Evolutionary conservation across 2,113 vertebrate species (phyloP).

Genomic region (Elachura formosa): DNA sequence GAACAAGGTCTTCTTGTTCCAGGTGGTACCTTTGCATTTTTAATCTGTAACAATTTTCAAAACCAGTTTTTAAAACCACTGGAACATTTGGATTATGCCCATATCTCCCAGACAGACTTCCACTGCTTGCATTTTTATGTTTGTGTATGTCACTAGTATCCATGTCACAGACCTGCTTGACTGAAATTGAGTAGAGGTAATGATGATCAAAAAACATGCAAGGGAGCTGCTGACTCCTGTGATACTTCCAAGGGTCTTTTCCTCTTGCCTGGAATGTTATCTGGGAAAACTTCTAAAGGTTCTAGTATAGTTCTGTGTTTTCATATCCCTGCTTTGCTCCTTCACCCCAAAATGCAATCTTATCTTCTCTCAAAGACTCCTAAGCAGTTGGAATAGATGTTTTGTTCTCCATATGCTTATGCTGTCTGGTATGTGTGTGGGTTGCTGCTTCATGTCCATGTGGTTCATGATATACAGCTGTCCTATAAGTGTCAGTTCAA

Average conservation of each 20-base stretch:
- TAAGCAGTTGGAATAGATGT: neutral
- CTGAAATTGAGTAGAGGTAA: neutral
- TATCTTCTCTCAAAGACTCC: neutral
- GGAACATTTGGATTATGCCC: neutral
- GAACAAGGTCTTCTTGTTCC: neutral
- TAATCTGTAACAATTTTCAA: neutral
- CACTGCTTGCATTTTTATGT: rapidly evolving
- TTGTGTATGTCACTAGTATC: neutral
- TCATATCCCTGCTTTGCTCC: neutral
- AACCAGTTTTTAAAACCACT: neutral
- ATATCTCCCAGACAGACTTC: neutral
- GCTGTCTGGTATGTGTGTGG: neutral
- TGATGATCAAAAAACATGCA: neutral
- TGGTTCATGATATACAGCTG: neutral
- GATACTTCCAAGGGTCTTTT: neutral
- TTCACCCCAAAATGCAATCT: neutral
- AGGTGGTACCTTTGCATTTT: neutral
- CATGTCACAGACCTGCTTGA: neutral
- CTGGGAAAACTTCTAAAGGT: neutral
- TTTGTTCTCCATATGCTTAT: neutral
- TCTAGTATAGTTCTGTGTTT: neutral
- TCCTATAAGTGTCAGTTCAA: neutral
- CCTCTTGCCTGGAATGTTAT: neutral
- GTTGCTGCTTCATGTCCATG: neutral
- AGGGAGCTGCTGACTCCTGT: neutral